These are phyloP conservation scores for Ariopsis seemanni DNA, from an alignment of 2,113 vertebrate species.

Conservation along the genomic window DNA sequence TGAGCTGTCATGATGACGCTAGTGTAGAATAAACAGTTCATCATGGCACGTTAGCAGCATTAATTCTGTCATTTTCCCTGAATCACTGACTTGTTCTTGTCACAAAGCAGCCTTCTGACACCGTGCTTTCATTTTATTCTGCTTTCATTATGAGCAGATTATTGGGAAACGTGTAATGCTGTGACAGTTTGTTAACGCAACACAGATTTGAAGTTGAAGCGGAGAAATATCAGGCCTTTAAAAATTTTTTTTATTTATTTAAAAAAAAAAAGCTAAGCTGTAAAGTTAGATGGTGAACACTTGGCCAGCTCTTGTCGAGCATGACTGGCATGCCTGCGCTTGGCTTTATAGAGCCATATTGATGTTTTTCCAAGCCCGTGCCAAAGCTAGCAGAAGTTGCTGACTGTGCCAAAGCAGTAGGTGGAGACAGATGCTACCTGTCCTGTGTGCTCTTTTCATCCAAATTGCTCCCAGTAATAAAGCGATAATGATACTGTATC, in stretches of 20 bases:
- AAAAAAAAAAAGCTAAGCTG: slow-evolving; percentile 2
- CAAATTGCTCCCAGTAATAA: slow-evolving; percentile 76
- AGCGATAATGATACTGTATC: slow-evolving; percentile 74
- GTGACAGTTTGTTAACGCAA: slow-evolving; percentile 32
- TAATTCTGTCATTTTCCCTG: background rate
- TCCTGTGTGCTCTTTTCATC: slow-evolving; percentile 68
- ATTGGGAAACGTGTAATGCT: slow-evolving; percentile 3
- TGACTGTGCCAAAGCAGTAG: slow-evolving; percentile 77
- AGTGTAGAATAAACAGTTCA: background rate
- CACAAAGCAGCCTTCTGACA: background rate
- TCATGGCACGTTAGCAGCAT: background rate
- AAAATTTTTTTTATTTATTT: background rate
- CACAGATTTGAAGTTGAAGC: slow-evolving; percentile 25
- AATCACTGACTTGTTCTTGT: too few relatives aligned
- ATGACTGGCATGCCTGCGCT: slow-evolving; percentile 74
- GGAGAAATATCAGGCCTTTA: slow-evolving; percentile 21
- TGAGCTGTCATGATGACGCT: background rate
- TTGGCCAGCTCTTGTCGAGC: slow-evolving; percentile 64
- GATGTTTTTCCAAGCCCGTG: slow-evolving; percentile 76
- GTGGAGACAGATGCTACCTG: slow-evolving; percentile 81
- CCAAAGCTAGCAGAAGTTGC: slow-evolving; percentile 77
- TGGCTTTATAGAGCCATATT: slow-evolving; percentile 77
- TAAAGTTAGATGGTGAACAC: slow-evolving; percentile 44
- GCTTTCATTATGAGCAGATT: slow-evolving; percentile 10
- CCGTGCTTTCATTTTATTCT: background rate